Evolutionary conservation across 2,797 vertebrate genomes (phyloP).

Genomic region (Propithecus perrieri): DNA sequence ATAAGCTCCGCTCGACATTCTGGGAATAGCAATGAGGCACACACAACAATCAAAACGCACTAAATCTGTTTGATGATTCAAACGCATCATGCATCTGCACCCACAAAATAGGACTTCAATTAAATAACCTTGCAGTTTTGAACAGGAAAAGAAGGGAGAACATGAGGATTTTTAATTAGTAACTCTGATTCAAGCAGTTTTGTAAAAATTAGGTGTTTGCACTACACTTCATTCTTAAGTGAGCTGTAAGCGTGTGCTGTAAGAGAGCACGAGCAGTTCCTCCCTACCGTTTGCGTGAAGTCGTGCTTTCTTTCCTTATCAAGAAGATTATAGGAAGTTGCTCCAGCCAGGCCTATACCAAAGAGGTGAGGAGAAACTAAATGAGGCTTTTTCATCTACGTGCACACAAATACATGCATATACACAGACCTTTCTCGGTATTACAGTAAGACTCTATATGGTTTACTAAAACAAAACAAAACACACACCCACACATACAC

Average conservation of each 20-base stretch:
- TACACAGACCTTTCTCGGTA: neutral
- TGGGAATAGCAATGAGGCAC: constrained; percentile 90
- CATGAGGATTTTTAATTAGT: constrained; percentile 87
- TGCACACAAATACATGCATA: neutral
- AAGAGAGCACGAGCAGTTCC: constrained; percentile 70
- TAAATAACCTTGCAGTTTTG: constrained; percentile 86
- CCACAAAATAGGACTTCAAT: constrained; percentile 85
- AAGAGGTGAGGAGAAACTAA: neutral
- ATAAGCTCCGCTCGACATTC: constrained; percentile 87
- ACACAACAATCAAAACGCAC: constrained; percentile 87
- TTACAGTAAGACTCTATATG: neutral
- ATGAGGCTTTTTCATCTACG: neutral
- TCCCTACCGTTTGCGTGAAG: constrained; percentile 39
- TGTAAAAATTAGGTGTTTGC: constrained; percentile 85
- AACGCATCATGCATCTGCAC: constrained; percentile 85
- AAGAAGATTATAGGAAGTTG: neutral
- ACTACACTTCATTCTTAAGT: constrained; percentile 81
- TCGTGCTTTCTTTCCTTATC: neutral
- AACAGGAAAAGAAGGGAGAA: constrained; percentile 82
- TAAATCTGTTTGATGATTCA: constrained; percentile 87
- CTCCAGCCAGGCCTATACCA: neutral
- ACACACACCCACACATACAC: neutral
- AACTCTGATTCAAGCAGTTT: constrained; percentile 83
- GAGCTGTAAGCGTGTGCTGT: constrained; percentile 73
- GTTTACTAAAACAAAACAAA: constrained; percentile 34